Evolutionary conservation across 1,140 invertebrate species (phyloP), one percentile per base, ranked within the genome.

Genomic region (Tetramorium alpestre): DNA sequence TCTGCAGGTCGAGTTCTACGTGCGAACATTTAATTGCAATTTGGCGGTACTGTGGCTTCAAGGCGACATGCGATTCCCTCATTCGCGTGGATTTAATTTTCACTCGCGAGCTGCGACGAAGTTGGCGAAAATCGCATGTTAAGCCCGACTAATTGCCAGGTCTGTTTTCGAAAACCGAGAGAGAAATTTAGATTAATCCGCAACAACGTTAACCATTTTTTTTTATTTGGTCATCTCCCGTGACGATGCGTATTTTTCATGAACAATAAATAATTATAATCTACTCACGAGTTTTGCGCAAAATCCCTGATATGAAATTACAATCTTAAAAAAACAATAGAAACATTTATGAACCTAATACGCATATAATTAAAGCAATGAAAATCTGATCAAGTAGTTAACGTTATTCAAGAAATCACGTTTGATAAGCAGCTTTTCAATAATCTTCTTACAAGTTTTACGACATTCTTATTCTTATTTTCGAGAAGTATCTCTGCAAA

Each of bases 11-110:
- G 64, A 67, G 49, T 86, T 47, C 56, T 38, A 41, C 18, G 85
- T 65, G 62, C 69, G 54, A 84, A 75, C 80, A 75, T 84, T 65
- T 90, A 90, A 90, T 90, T 90, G 88, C 89, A 90, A 90, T 65
- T 73, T 69, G 54, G 51, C 25, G 56, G 28, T 49, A 49, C 54
- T 28, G 49, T 49, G 85, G 60, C 38, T 60, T 58, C 22, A 8
- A 67, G 54, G 67, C 33, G 64, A 85, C 90, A 90, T 85, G 89
- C 90, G 89, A 91, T 90, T 62, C 73, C 44, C 73, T 80, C 89
- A 65, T 78, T 85, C 62, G 51, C 82, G 41, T 58, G 73, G 47
- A 78, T 67, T 85, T 78, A 85, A 78, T 85, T 85, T 65, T 78
- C 82, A 41, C 60, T 76, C 44, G 44, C 58, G 82, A 28, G 33